Evolutionary conservation across 2,888 invertebrate species (phyloP).

Genomic region (Acanthosepion pharaonis): DNA sequence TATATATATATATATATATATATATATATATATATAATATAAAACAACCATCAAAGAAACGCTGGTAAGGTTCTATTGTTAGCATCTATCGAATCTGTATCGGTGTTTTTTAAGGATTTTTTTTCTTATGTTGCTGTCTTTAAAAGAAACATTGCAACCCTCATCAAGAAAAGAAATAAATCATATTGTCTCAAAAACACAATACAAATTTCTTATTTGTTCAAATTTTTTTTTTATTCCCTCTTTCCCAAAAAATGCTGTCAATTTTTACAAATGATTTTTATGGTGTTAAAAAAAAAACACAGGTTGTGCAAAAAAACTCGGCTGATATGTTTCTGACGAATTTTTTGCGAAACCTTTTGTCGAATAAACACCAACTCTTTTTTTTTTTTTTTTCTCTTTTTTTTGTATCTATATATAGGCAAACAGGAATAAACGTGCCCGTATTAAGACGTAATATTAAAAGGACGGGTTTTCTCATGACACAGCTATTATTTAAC

Average conservation of each 20-base stretch:
- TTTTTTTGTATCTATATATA: neutral
- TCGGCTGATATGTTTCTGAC: neutral
- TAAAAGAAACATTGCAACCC: neutral
- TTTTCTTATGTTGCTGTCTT: constrained; percentile 18
- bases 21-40: too few relatives aligned
- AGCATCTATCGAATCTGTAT: neutral
- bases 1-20: neutral
- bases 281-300: neutral
- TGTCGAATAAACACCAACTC: neutral
- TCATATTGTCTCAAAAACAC: constrained; percentile 33
- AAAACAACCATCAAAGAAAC: neutral
- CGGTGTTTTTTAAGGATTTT: constrained; percentile 23
- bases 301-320: too few relatives aligned
- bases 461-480: too few relatives aligned
- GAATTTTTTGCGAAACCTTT: neutral
- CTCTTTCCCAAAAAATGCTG: neutral
- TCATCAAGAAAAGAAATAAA: constrained; percentile 33
- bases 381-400: neutral
- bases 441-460: too few relatives aligned
- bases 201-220: neutral
- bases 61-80: constrained; percentile 12
- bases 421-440: neutral
- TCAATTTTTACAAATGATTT: neutral
- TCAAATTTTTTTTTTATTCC: neutral
- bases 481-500: too few relatives aligned